Evolutionary conservation across 1,140 invertebrate species (phyloP), one percentile per base, ranked within the genome.

Genomic region (Drosophila orena): DNA sequence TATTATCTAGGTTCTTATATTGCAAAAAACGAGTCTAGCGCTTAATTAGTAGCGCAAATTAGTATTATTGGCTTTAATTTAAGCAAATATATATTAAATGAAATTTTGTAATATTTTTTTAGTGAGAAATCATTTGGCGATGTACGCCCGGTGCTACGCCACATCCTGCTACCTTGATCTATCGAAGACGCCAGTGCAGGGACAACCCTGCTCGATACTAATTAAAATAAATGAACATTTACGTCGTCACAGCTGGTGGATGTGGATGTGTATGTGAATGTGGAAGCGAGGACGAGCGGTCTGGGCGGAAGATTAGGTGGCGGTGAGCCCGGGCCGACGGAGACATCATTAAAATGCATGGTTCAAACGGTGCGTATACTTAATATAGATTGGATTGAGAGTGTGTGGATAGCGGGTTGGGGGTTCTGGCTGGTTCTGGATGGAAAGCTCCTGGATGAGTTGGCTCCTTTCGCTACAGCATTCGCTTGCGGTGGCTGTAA

Each of bases 141-240:
- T 77, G 38, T 50, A 50, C 50, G 46, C 72, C 24, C 54, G 5
- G 20, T 35, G 24, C 17, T 30, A 15, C 24, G 34, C 10, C n/a
- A 35, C 46, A 44, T 10, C 38, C 54, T 34, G 58, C 34, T 38
- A 37, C 54, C 70, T 75, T 75, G 72, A 76, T 70, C 64, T 70
- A 56, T 57, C 35, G 47, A 54, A 62, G 40, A 12, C 59, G 37
- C 27, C 37, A 27, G n/a, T 27, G 66, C 47, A 17, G 37, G 40
- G 71, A 72, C 57, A 44, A 53, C 54, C 42, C 40, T 65, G 68
- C 78, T 88, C 77, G 68, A 89, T 84, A 74, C 77, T 89, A 89
- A 89, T 89, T 89, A 86, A 89, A 89, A 89, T 89, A 80, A 84
- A 89, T 89, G 85, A 89, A 74, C 69, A 78, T 69, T 86, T 88